These are phyloP conservation scores for Pandion haliaetus DNA, from an alignment of 2,113 vertebrate species.

Conservation along the genomic window DNA sequence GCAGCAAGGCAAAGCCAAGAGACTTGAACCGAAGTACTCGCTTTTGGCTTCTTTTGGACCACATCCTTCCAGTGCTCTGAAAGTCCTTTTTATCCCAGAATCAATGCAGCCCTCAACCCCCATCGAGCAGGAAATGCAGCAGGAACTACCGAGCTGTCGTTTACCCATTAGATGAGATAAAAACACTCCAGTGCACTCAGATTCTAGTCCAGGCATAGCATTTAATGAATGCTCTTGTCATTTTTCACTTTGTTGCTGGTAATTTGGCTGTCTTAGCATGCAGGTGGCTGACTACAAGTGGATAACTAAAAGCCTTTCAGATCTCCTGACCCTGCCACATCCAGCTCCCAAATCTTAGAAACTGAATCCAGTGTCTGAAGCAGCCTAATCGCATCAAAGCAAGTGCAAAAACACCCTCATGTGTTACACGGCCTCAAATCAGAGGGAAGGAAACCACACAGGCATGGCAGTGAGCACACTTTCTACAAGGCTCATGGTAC, in stretches of 20 bases:
- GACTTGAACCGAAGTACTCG: neutral
- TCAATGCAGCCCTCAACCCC: constrained; percentile 48
- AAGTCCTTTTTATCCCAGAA: constrained; percentile 51
- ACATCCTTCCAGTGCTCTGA: constrained; percentile 5
- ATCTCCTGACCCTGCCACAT: constrained; percentile 38
- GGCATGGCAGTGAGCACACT: neutral
- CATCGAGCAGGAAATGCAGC: constrained; percentile 50
- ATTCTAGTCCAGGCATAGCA: constrained; percentile 28
- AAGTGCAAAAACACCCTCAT: neutral
- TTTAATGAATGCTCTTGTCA: constrained; percentile 67
- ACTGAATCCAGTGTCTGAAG: neutral
- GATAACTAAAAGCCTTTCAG: constrained; percentile 59
- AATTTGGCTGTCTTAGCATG: constrained; percentile 57
- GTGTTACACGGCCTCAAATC: neutral
- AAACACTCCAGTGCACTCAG: constrained; percentile 49
- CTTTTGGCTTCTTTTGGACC: constrained; percentile 18
- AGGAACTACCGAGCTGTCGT: constrained; percentile 3
- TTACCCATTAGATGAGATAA: constrained; percentile 52
- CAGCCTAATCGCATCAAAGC: neutral
- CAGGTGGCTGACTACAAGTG: constrained; percentile 55
- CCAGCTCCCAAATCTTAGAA: constrained; percentile 21
- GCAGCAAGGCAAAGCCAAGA: neutral
- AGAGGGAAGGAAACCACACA: neutral
- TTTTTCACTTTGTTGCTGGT: constrained; percentile 58
- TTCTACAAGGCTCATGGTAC: neutral